These are phyloP conservation scores for Colletes latitarsis DNA, from an alignment of 1,140 invertebrate genomes.

Conservation along the genomic window DNA sequence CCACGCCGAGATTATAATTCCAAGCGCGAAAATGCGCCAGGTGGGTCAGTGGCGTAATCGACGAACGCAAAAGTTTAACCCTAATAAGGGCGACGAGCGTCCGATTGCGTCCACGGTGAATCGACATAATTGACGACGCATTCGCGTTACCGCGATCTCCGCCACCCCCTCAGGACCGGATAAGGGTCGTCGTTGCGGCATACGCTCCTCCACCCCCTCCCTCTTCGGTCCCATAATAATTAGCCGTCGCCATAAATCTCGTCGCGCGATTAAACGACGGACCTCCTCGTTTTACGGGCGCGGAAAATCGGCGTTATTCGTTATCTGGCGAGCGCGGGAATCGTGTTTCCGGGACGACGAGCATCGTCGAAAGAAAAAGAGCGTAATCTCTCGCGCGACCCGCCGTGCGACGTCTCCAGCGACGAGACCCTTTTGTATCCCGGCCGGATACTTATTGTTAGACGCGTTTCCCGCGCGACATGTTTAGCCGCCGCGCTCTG, in stretches of 20 bases:
- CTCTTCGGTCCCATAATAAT: slow-evolving; percentile 63
- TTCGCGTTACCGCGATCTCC: slow-evolving; percentile 43
- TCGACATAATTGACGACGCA: slow-evolving; percentile 73
- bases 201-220: slow-evolving; percentile 39
- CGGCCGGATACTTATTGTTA: background rate
- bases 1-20: background rate
- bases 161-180: slow-evolving; percentile 23
- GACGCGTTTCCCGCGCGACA: background rate
- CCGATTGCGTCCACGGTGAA: background rate
- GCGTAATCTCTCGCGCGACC: background rate
- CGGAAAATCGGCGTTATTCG: slow-evolving; percentile 25
- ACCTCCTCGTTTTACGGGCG: background rate
- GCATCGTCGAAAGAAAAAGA: background rate
- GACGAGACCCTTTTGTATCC: slow-evolving; percentile 9
- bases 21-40: slow-evolving; percentile 16
- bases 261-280: slow-evolving; percentile 36
- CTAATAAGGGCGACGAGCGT: background rate
- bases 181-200: slow-evolving; percentile 61
- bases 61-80: background rate
- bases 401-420: background rate
- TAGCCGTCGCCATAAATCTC: slow-evolving; percentile 73
- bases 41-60: background rate
- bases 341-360: too few relatives aligned
- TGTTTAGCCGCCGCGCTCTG: slow-evolving; percentile 19
- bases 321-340: background rate